A percentile compares a stretch with the other conserved stretches of the same genome.
Evolutionary conservation across 92 coral and sea anemone species (phyloP).

Genomic region (Bergia puertoricense): DNA sequence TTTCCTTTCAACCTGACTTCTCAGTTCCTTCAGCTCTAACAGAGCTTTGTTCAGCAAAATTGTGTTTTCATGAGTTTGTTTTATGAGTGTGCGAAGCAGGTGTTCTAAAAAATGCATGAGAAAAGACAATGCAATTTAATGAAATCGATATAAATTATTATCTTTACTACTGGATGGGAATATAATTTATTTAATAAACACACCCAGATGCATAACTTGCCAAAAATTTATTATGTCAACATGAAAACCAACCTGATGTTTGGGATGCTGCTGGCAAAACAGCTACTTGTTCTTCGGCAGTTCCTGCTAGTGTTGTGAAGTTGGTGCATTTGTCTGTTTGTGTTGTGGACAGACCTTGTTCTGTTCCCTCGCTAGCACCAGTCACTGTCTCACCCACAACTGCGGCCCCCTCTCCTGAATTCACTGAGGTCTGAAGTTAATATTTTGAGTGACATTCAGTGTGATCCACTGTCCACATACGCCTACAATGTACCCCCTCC

Average conservation of each 20-base stretch:
- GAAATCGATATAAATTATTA: too few species aligned
- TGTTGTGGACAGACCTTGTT: conserved; percentile 11
- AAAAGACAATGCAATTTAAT: neutral
- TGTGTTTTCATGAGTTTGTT: conserved; percentile 65
- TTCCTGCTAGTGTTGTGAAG: conserved; percentile 1
- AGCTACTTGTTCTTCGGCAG: conserved; percentile 35
- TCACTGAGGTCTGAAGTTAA: neutral
- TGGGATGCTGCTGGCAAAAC: conserved; percentile 17
- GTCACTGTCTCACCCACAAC: neutral
- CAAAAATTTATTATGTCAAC: neutral
- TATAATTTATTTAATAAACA: too few species aligned
- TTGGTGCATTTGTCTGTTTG: neutral
- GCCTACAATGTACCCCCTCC: neutral
- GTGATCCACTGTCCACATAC: neutral
- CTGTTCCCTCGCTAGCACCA: neutral
- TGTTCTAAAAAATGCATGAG: conserved; percentile 35
- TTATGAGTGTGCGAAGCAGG: conserved; percentile 58
- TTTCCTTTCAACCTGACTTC: conserved; percentile 55
- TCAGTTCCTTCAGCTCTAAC: conserved; percentile 63
- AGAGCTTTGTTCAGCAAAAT: conserved; percentile 61
- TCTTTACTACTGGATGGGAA: neutral
- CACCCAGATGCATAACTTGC: too few species aligned
- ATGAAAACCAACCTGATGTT: conserved; percentile 24
- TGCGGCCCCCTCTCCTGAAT: neutral
- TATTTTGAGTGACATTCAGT: neutral